Evolutionary conservation across 2,888 invertebrate genomes (phyloP).

Genomic region (Pycnomerus fuliginosus): DNA sequence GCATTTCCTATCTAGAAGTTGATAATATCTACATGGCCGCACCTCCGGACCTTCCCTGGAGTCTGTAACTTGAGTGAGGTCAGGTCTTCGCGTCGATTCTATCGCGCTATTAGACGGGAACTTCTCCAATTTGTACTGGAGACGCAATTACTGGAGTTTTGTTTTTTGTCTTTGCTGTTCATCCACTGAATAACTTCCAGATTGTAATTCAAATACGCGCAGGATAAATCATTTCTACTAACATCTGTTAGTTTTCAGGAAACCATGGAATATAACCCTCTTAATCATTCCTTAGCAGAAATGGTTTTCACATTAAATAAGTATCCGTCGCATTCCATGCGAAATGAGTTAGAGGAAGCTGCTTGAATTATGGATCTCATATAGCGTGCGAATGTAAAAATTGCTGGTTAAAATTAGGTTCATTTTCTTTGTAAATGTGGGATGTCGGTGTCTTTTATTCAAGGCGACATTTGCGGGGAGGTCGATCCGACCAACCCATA

Average conservation of each 20-base stretch:
- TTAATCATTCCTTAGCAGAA: constrained; percentile 40
- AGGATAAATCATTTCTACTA: constrained; percentile 41
- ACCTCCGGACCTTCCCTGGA: constrained; percentile 12
- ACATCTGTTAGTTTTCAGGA: constrained; percentile 44
- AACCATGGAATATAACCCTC: constrained; percentile 40
- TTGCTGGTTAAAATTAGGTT: too few species aligned
- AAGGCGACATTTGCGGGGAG: too few species aligned
- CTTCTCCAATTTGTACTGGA: constrained; percentile 8
- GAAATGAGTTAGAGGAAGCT: constrained; percentile 12
- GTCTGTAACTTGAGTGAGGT: constrained; percentile 14
- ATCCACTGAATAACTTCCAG: too few species aligned
- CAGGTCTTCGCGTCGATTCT: constrained; percentile 7
- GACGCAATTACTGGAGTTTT: too few species aligned
- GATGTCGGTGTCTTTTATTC: too few species aligned
- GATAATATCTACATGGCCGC: constrained; percentile 17
- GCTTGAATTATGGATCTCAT: too few species aligned
- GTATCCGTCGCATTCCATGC: constrained; percentile 24
- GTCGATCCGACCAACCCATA: too few species aligned
- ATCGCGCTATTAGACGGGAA: constrained; percentile 6
- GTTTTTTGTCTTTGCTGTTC: too few species aligned
- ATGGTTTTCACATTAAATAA: constrained; percentile 33
- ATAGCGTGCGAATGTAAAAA: too few species aligned
- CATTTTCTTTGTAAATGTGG: too few species aligned
- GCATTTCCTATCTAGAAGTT: constrained; percentile 5
- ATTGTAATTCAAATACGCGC: constrained; percentile 38